Evolutionary conservation across 37 sponge, comb jelly and placozoan genomes (phyloP), one percentile per base, ranked within the genome.

Genomic region (Geodia barretti): DNA sequence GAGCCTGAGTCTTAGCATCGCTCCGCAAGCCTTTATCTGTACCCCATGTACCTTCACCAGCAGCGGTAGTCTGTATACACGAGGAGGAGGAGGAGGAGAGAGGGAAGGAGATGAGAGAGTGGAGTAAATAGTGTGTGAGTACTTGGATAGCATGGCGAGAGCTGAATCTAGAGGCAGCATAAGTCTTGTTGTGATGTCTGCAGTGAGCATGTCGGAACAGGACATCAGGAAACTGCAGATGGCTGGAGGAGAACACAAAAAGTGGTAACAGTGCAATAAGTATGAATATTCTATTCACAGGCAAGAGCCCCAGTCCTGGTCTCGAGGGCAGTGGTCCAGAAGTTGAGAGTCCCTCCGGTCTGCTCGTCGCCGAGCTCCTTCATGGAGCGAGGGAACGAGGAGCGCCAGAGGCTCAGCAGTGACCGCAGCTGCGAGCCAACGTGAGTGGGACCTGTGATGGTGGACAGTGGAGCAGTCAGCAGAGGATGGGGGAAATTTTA

Each of bases 351-450:
- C 34, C 86, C 88, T 25, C 74, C 60, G 7, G 78, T 76, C 86
- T 90, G 96, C 86, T 99, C 99, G 35, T 59, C 72, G 34, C 68
- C 87, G 69, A 92, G 75, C 81, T 99, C 95, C 89, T 94, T 94
- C 39, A 86, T 80, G 19, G 97, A 96, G 70, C 80, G 87, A 31
- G 99, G 99, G 85, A 99, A 99, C 39, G 92, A 75, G 17, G 79
- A 70, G 3, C 86, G 78, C 97, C 97, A 96, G 60, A 93, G 39
- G 4, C 84, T 74, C 36, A 96, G 72, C 58, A 99, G 78, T n/a
- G 66, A 31, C 7, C 86, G 76, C 61, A 99, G 68, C 62, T 94
- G 87, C 33, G 85, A 70, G 66, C 81, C 72, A 47, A 99, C 92
- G 77, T 95, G 78, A 1, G 86, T 62, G 60, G 92, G 37, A n/a